Evolutionary conservation across 2,113 vertebrate genomes (phyloP).

Genomic region (Marmota flaviventris): DNA sequence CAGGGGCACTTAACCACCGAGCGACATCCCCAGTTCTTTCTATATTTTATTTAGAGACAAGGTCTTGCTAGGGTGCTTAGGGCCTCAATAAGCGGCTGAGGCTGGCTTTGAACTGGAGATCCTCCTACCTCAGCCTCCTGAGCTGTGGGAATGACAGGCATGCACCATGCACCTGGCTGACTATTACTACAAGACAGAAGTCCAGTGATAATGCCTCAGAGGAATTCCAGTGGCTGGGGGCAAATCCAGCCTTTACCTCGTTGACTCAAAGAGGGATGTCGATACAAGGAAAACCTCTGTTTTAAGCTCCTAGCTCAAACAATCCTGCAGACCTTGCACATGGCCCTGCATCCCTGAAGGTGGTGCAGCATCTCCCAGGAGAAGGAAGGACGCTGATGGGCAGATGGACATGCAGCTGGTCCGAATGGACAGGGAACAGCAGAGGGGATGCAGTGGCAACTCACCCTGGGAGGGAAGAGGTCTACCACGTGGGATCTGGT

Average conservation of each 20-base stretch:
- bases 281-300: neutral
- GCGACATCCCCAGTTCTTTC: too few relatives aligned
- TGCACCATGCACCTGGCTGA: too few relatives aligned
- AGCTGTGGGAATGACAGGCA: too few relatives aligned
- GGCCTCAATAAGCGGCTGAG: too few relatives aligned
- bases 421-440: accelerated
- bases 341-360: neutral
- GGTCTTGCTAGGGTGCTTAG: too few relatives aligned
- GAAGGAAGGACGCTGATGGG: neutral
- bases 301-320: neutral
- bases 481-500: slow-evolving; percentile 87
- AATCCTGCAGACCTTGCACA: neutral
- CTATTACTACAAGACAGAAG: too few relatives aligned
- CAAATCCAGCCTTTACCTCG: neutral
- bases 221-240: too few relatives aligned
- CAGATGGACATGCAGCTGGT: neutral
- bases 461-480: slow-evolving; percentile 80
- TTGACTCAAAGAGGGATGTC: neutral
- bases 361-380: neutral
- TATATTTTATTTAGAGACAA: too few relatives aligned
- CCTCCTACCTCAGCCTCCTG: too few relatives aligned
- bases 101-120: too few relatives aligned
- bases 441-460: slow-evolving; percentile 44
- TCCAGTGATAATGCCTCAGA: too few relatives aligned
- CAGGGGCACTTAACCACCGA: too few relatives aligned